Evolutionary conservation across 2,113 vertebrate genomes (phyloP).

Genomic region (Rhinichthys klamathensis): DNA sequence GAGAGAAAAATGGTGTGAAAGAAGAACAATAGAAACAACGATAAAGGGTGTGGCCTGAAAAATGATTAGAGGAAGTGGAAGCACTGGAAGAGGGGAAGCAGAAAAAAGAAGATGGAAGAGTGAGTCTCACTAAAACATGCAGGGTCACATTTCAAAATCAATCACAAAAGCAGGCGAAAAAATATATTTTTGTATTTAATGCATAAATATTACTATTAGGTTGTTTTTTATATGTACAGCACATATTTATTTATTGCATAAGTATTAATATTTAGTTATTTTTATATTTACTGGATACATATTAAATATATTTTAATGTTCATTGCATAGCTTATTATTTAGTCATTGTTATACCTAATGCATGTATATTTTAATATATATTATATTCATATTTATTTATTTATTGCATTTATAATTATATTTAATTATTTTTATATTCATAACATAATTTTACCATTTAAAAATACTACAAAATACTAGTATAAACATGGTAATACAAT

Average conservation of each 20-base stretch:
- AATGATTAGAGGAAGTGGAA: slow-evolving; percentile 40
- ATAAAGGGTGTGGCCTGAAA: slow-evolving; percentile 24
- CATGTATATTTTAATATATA: not conserved
- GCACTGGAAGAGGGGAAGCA: not conserved
- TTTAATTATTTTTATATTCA: not conserved
- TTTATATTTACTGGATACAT: not conserved
- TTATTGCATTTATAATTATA: not conserved
- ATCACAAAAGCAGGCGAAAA: not conserved
- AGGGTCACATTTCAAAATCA: not conserved
- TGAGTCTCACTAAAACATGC: not conserved
- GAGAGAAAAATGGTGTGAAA: slow-evolving; percentile 19
- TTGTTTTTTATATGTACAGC: not conserved
- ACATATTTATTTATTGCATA: not conserved
- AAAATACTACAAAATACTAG: not conserved
- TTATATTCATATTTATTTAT: not conserved
- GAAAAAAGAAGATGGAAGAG: not conserved
- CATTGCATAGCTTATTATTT: not conserved
- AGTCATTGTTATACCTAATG: not conserved
- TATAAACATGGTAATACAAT: not conserved
- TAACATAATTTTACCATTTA: not conserved
- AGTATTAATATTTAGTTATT: not conserved
- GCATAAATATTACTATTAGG: not conserved
- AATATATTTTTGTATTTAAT: not conserved
- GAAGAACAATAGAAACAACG: slow-evolving; percentile 12
- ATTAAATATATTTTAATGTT: not conserved